A percentile compares a stretch with the other conserved stretches of the same genome.
Evolutionary conservation across 2,888 invertebrate species (phyloP).

Genomic region (Noctuana brunneofusca): DNA sequence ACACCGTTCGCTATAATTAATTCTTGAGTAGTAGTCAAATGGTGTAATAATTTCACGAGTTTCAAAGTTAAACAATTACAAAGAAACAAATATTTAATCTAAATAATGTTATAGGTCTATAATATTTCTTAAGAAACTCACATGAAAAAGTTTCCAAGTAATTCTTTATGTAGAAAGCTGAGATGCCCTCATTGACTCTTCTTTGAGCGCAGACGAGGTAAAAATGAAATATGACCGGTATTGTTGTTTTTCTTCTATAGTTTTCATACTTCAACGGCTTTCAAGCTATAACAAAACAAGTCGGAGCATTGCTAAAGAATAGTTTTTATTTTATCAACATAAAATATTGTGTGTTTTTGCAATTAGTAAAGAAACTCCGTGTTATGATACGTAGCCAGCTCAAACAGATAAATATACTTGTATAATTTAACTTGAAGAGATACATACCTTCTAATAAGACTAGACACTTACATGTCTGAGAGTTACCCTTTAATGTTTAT

Average conservation of each 20-base stretch:
- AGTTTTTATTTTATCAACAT: not conserved
- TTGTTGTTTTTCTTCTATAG: not conserved
- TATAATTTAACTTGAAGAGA: too few relatives aligned
- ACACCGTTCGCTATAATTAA: too few relatives aligned
- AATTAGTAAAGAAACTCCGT: not conserved
- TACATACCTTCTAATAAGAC: too few relatives aligned
- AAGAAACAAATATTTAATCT: not conserved
- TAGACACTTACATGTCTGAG: too few relatives aligned
- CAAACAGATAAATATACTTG: too few relatives aligned
- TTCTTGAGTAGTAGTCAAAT: too few relatives aligned
- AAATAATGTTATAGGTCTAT: not conserved
- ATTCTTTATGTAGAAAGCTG: constrained; percentile 3
- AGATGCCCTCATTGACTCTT: not conserved
- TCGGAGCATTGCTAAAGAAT: not conserved
- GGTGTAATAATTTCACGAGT: not conserved
- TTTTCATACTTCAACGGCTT: not conserved
- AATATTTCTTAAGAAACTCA: not conserved
- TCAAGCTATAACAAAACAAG: not conserved
- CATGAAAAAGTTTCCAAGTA: not conserved
- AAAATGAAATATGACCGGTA: constrained; percentile 2
- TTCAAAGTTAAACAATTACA: not conserved
- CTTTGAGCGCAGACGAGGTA: not conserved
- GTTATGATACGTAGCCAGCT: not conserved
- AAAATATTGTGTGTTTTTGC: not conserved
- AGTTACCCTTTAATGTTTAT: too few relatives aligned